A percentile compares a stretch with the other conserved stretches of the same genome.
Evolutionary conservation across 92 coral and sea anemone genomes (phyloP).

Genomic region (Zoanthus solanderi): DNA sequence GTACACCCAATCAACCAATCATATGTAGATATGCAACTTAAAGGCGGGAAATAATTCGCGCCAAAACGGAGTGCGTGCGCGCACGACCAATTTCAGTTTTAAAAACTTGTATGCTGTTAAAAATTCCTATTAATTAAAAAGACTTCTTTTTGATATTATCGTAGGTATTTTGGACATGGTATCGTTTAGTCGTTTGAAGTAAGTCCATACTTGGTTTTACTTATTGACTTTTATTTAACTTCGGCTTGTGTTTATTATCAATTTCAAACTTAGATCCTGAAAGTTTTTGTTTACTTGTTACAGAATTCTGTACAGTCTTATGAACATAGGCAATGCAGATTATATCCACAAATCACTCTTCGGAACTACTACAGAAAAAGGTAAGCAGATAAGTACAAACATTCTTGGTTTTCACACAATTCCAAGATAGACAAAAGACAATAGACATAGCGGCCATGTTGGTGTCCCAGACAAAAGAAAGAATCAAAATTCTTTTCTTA

Average conservation of each 20-base stretch:
- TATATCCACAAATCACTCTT: constrained; percentile 74
- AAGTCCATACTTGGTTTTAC: constrained; percentile 27
- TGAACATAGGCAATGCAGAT: constrained; percentile 82
- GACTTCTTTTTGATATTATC: neutral
- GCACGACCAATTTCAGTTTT: neutral
- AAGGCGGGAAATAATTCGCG: neutral
- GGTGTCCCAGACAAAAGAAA: too few species aligned
- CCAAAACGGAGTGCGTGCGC: neutral
- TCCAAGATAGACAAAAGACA: too few species aligned
- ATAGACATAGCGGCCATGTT: too few species aligned
- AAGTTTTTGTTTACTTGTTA: neutral
- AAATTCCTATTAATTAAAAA: neutral
- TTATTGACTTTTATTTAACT: neutral
- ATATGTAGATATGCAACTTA: too few species aligned
- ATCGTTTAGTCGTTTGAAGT: constrained; percentile 68
- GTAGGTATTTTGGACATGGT: constrained; percentile 62
- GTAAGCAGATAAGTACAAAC: neutral
- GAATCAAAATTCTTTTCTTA: too few species aligned
- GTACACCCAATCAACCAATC: too few species aligned
- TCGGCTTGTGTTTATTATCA: too few species aligned
- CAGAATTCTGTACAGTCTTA: constrained; percentile 79
- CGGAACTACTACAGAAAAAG: constrained; percentile 34
- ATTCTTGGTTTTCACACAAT: too few species aligned
- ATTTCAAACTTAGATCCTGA: too few species aligned
- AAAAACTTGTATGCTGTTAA: too few species aligned